These are phyloP conservation scores for Junco hyemalis DNA, from an alignment of 2,113 vertebrate genomes.

Conservation along the genomic window DNA sequence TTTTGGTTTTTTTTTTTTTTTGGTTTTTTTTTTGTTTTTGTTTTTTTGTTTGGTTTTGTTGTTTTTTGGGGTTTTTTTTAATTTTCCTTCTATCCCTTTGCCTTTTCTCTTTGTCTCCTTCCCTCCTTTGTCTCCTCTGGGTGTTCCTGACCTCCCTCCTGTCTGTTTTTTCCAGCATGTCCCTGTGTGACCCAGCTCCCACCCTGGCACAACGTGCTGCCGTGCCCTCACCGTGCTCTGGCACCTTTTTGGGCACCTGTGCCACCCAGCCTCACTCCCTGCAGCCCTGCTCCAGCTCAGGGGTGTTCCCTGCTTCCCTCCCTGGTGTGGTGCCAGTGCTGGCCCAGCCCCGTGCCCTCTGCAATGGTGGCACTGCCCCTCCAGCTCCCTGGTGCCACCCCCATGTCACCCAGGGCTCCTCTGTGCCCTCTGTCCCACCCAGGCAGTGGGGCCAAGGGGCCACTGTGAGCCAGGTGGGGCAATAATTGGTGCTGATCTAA, in stretches of 20 bases:
- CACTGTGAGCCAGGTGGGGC: slow-evolving; percentile 42
- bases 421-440: neutral
- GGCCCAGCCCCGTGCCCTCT: neutral
- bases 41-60: too few relatives aligned
- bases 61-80: too few relatives aligned
- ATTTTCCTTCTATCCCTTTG: neutral
- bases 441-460: neutral
- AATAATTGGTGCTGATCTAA: slow-evolving; percentile 57
- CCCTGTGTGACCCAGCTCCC: neutral
- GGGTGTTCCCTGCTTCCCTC: neutral
- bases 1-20: too few relatives aligned
- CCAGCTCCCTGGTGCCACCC: neutral
- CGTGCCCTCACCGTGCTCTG: accelerated
- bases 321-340: accelerated
- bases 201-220: neutral
- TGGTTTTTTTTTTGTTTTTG: too few relatives aligned
- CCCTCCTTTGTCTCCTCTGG: neutral
- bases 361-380: neutral
- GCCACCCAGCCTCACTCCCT: accelerated
- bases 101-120: neutral
- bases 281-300: neutral
- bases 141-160: neutral
- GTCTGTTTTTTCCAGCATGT: accelerated
- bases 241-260: neutral
- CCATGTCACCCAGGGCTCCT: neutral